These are phyloP conservation scores for Chironomus striatipennis DNA, from an alignment of 1,140 invertebrate species.

Conservation along the genomic window DNA sequence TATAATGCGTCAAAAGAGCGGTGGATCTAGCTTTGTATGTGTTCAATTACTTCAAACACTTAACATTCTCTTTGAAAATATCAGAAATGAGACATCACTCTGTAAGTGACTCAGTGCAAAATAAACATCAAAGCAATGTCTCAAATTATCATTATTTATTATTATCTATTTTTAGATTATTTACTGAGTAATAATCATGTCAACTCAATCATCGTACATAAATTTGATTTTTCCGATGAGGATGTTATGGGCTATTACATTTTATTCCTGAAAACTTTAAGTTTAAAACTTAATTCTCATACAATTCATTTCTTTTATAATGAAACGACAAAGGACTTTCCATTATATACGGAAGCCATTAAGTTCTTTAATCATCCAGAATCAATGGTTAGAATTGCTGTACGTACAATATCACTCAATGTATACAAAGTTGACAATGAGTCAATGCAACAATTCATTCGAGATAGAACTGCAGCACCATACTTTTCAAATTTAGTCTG, in stretches of 20 bases:
- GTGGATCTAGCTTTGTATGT: constrained; percentile 85
- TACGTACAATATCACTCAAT: constrained; percentile 93
- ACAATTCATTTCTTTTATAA: constrained; percentile 99
- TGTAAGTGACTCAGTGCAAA: constrained; percentile 63
- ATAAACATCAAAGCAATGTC: constrained; percentile 24
- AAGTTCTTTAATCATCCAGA: constrained; percentile 99
- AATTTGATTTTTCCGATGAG: constrained; percentile 99
- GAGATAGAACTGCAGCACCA: constrained; percentile 89
- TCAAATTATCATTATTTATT: no score
- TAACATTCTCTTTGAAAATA: constrained; percentile 99
- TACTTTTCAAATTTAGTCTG: constrained; percentile 99
- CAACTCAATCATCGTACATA: constrained; percentile 98
- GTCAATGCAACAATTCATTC: constrained; percentile 92
- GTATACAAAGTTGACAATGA: constrained; percentile 93
- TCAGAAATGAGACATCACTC: constrained; percentile 94
- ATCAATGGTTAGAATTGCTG: constrained; percentile 98
- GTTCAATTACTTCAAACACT: constrained; percentile 96
- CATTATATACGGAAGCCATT: constrained; percentile 96
- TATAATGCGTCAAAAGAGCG: constrained; percentile 96
- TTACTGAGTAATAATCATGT: constrained; percentile 99
- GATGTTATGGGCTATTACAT: constrained; percentile 99
- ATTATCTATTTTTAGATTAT: constrained; percentile 74
- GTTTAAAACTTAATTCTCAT: constrained; percentile 95
- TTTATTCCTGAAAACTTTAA: constrained; percentile 96
- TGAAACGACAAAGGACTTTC: constrained; percentile 99